Evolutionary conservation across 2,113 vertebrate genomes (phyloP).

Genomic region (Saguinus imperator): DNA sequence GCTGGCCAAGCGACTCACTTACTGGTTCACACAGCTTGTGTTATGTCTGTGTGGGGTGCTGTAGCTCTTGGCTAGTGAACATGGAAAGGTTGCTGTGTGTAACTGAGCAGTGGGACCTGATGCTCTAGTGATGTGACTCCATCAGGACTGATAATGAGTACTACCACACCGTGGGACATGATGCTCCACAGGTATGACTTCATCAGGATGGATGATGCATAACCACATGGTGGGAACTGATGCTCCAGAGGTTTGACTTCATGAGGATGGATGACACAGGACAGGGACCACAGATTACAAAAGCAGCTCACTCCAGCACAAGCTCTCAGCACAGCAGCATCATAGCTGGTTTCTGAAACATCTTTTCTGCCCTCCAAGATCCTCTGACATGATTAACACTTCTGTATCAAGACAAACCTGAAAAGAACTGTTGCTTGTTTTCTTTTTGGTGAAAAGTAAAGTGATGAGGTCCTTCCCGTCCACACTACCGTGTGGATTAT

Average conservation of each 20-base stretch:
- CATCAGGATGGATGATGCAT: too few species aligned
- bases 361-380: not conserved
- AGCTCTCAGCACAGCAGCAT: fast-evolving
- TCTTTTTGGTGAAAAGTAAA: slow-evolving; percentile 45
- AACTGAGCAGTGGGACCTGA: too few species aligned
- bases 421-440: not conserved
- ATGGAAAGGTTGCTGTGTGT: not conserved
- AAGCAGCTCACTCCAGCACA: not conserved
- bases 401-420: not conserved
- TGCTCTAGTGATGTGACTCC: not conserved
- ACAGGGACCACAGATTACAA: not conserved
- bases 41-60: too few species aligned
- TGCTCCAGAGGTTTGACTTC: not conserved
- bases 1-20: slow-evolving; percentile 85
- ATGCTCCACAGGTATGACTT: not conserved
- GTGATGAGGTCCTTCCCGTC: not conserved
- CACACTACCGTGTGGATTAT: fast-evolving
- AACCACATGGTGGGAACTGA: too few species aligned
- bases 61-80: not conserved
- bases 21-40: not conserved
- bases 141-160: too few species aligned
- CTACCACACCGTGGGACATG: too few species aligned
- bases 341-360: not conserved
- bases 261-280: fast-evolving
- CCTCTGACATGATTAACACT: not conserved